These are phyloP conservation scores for Ceratosolen solmsi DNA, from an alignment of 1,140 invertebrate species.

Conservation along the genomic window DNA sequence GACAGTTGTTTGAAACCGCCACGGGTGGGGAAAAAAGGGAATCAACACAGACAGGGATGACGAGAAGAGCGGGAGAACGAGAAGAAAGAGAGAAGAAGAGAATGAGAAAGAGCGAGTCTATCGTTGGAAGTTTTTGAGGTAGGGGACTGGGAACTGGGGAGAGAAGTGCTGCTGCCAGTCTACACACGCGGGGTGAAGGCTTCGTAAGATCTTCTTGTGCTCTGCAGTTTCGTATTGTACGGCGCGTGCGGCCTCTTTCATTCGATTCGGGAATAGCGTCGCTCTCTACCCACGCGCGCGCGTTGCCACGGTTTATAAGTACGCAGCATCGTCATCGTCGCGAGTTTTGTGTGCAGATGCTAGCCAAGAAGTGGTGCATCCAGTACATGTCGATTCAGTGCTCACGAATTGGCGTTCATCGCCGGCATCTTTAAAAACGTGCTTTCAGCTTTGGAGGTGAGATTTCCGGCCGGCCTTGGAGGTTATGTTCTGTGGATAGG, in stretches of 20 bases:
- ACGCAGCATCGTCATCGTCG: no score
- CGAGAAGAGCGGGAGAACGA: constrained; percentile 25
- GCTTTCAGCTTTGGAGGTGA: not conserved
- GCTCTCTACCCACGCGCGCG: constrained; percentile 42
- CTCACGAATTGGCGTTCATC: not conserved
- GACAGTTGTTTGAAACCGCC: constrained; percentile 35
- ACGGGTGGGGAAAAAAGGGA: constrained; percentile 38
- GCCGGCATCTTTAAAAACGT: not conserved
- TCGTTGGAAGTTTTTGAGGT: constrained; percentile 17
- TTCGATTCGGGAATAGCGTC: constrained; percentile 52
- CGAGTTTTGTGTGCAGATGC: not conserved
- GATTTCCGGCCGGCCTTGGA: not conserved
- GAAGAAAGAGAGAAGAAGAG: not conserved
- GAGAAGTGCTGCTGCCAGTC: constrained; percentile 25
- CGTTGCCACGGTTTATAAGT: not conserved
- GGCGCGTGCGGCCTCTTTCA: constrained; percentile 35
- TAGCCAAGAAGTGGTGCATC: not conserved
- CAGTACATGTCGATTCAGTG: not conserved
- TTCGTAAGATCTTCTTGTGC: constrained; percentile 32
- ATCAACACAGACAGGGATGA: constrained; percentile 20
- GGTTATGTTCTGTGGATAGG: not conserved
- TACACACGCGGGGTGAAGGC: constrained; percentile 41
- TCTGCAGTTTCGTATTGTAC: constrained; percentile 45
- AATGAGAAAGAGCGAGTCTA: constrained; percentile 15
- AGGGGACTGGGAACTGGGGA: not conserved